phyloP scores from a whole-genome alignment of 2,797 vertebrate genomes.

The Cirrhinus mrigala region DNA sequence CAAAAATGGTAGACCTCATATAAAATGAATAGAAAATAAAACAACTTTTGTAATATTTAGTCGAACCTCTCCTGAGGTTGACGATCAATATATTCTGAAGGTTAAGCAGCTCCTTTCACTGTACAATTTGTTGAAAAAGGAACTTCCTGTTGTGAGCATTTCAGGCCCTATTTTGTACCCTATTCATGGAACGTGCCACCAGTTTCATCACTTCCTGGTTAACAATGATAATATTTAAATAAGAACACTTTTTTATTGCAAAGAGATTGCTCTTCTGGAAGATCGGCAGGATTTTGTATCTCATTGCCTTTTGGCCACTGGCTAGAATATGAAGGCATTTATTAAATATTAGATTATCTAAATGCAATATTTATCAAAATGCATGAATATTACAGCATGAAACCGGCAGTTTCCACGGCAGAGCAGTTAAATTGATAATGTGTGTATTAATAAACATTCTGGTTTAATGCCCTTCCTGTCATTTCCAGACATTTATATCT shows the following conservation, averaged over 20 bases:
- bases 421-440: slow-evolving; percentile 42
- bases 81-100: not conserved
- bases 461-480: slow-evolving; percentile 20
- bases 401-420: not conserved
- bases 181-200: not conserved
- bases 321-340: slow-evolving; percentile 42
- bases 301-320: slow-evolving; percentile 30
- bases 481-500: slow-evolving; percentile 37
- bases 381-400: slow-evolving; percentile 41
- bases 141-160: not conserved
- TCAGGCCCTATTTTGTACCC: not conserved
- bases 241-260: slow-evolving; percentile 30
- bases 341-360: slow-evolving; percentile 41
- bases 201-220: slow-evolving; percentile 20
- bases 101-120: not conserved
- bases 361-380: slow-evolving; percentile 48
- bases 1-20: not conserved
- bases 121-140: not conserved
- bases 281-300: slow-evolving; percentile 14
- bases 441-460: slow-evolving; percentile 49
- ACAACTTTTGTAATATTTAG: not conserved
- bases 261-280: slow-evolving; percentile 15
- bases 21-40: not conserved
- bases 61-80: not conserved
- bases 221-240: slow-evolving; percentile 30